phyloP scores from a whole-genome alignment of 2,797 vertebrate species.

The Hypotaenidia philippensis region DNA sequence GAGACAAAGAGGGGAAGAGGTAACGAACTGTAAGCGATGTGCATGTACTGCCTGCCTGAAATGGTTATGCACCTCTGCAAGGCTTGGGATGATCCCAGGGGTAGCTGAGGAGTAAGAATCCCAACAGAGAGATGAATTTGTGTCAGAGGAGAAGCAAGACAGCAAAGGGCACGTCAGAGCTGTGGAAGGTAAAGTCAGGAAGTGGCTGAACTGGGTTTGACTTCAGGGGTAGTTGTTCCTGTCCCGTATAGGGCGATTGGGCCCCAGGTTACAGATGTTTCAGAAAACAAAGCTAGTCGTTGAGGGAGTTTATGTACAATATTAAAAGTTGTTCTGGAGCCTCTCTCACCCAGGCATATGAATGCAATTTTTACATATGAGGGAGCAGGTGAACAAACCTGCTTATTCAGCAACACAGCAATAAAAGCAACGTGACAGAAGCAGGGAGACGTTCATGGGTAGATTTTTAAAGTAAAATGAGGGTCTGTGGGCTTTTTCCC shows the following conservation, averaged over 20 bases:
- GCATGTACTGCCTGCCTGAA: neutral
- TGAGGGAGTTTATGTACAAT: neutral
- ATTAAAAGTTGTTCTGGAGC: constrained; percentile 17
- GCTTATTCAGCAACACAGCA: constrained; percentile 20
- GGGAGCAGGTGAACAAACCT: constrained; percentile 21
- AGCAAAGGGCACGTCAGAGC: neutral
- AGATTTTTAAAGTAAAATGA: neutral
- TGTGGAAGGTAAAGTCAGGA: neutral
- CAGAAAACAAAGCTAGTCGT: neutral
- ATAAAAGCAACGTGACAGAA: neutral
- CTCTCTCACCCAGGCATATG: neutral
- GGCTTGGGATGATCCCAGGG: neutral
- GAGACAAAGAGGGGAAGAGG: neutral
- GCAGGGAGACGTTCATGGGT: neutral
- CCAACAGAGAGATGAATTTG: rapidly evolving
- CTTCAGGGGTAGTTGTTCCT: neutral
- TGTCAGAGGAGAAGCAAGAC: neutral
- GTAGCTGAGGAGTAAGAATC: neutral
- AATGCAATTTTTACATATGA: constrained; percentile 18
- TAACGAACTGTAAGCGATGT: neutral
- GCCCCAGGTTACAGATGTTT: constrained; percentile 43
- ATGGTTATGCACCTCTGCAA: neutral
- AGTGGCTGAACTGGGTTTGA: neutral
- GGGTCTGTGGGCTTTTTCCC: neutral
- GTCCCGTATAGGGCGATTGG: neutral